Conservation (phyloP, 2,797 vertebrate species). For the Presbytis comata region DNA sequence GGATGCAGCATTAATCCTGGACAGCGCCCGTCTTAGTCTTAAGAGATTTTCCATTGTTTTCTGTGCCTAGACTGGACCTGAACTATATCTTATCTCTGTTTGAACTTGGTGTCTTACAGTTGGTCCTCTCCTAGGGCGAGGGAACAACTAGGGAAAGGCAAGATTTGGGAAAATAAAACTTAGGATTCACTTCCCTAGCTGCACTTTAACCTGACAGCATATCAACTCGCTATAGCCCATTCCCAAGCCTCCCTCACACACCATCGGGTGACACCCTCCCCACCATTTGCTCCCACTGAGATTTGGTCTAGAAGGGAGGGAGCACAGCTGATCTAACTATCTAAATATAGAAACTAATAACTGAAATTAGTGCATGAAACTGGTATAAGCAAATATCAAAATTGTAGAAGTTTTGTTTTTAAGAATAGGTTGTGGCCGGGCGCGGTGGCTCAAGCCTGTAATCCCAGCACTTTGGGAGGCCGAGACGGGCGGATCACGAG, state of each 20-base stretch:
- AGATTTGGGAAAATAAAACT: neutral
- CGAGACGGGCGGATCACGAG: too few species aligned
- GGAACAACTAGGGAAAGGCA: neutral
- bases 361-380: neutral
- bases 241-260: neutral
- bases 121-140: neutral
- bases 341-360: neutral
- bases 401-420: neutral
- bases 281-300: neutral
- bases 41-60: neutral
- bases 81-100: neutral
- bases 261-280: accelerated
- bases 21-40: neutral
- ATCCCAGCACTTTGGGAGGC: too few species aligned
- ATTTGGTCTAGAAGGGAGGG: neutral
- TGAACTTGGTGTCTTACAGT: neutral
- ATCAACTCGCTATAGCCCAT: neutral
- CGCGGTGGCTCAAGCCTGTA: too few species aligned
- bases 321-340: neutral
- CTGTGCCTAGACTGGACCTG: neutral
- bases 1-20: neutral
- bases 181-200: neutral
- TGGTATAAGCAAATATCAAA: neutral
- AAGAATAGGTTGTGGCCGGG: neutral
- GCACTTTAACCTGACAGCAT: neutral